Percentiles rank a stretch among this genome's conserved stretches.
Conservation (phyloP, 2,888 invertebrate species). For the Philereme transversata region DNA sequence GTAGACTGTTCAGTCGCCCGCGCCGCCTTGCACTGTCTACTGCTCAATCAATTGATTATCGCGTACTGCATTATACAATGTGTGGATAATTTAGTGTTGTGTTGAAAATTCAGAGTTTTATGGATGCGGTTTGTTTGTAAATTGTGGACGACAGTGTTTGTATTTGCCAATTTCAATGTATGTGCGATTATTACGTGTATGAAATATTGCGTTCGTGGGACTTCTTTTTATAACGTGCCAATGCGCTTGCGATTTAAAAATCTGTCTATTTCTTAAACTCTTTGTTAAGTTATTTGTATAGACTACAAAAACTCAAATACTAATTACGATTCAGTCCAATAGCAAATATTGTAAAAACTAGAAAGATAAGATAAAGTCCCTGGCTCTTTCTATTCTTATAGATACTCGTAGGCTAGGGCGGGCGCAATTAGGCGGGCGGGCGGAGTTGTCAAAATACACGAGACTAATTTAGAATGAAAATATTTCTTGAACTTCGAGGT, state of each 20-base stretch:
- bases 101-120: constrained; percentile 37
- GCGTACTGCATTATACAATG: constrained; percentile 14
- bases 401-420: neutral
- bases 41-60: constrained; percentile 27
- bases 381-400: neutral
- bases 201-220: neutral
- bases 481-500: neutral
- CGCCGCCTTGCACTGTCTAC: constrained; percentile 66
- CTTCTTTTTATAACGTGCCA: neutral
- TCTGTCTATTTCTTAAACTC: neutral
- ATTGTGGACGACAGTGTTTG: constrained; percentile 30
- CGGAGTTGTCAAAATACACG: neutral
- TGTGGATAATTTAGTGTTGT: constrained; percentile 27
- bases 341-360: too few relatives aligned
- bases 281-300: too few relatives aligned
- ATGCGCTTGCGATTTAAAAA: too few relatives aligned
- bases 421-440: neutral
- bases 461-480: neutral
- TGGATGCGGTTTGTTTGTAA: constrained; percentile 47
- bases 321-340: too few relatives aligned
- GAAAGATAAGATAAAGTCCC: too few relatives aligned
- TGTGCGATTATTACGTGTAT: neutral
- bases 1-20: constrained; percentile 67
- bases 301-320: too few relatives aligned
- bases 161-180: neutral